A percentile compares a stretch with the other conserved stretches of the same genome.
Conservation (phyloP, 2,888 invertebrate species). For the Congeria kusceri region DNA sequence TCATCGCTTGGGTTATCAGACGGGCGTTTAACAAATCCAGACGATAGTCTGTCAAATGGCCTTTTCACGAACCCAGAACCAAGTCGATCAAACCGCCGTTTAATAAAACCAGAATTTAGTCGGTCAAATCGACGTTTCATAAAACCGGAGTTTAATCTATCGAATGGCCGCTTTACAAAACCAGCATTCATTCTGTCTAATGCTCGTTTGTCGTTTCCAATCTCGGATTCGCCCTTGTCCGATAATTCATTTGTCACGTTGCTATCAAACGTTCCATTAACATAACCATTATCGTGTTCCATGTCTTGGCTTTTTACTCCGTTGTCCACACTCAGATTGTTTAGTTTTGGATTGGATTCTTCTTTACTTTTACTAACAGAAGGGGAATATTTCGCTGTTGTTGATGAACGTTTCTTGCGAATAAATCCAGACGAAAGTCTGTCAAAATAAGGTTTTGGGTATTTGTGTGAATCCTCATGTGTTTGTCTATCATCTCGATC, state of each 20-base stretch:
- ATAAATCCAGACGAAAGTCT: conserved; percentile 27
- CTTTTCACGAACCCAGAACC: conserved; percentile 34
- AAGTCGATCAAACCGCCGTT: conserved; percentile 36
- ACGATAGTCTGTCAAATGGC: conserved; percentile 15
- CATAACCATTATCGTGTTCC: not conserved
- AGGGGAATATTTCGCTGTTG: no score
- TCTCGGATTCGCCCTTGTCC: not conserved
- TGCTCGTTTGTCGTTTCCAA: conserved; percentile 2
- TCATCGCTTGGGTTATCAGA: not conserved
- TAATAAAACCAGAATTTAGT: not conserved
- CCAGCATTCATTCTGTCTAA: conserved; percentile 31
- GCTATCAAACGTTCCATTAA: conserved; percentile 7
- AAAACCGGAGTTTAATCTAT: conserved; percentile 28
- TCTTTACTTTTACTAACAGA: no score
- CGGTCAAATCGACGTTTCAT: conserved; percentile 33
- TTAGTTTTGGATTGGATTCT: no score
- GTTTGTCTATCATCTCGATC: no score
- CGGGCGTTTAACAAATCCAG: conserved; percentile 27
- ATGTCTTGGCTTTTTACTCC: not conserved
- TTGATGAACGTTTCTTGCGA: conserved; percentile 1
- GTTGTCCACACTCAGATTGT: conserved; percentile 6
- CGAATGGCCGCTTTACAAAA: conserved; percentile 27
- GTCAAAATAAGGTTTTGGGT: conserved; percentile 14
- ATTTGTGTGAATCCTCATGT: no score
- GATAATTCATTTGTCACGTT: conserved; percentile 9